Evolutionary conservation across 2,797 vertebrate genomes (phyloP), one percentile per base, ranked within the genome.

Genomic region (Petrocephalus sullivani): DNA sequence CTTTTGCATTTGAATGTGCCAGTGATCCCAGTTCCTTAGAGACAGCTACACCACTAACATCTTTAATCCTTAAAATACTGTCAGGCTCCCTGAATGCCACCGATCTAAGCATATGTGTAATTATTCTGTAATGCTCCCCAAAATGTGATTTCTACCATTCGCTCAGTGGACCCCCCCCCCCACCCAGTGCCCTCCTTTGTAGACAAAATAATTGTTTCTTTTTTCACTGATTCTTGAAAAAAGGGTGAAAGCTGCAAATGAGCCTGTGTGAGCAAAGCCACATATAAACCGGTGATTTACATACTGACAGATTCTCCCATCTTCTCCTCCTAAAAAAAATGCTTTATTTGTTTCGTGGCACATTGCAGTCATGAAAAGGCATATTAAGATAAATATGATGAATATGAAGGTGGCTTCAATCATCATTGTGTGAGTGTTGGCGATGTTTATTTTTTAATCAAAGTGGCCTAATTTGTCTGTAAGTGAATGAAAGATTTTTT

Each of bases 21-120:
- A 94, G 95, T 95, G 95, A 96, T 95, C 95, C 94, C 91, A 93
- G 94, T 95, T 96, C 96, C 96, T 96, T 96, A 95, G 96, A 95
- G 95, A 97, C 96, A 92, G 95, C 95, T 93, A 94, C 94, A 94
- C 95, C 96, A 93, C 96, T 95, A 96, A 97, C 96, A 97, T 96
- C 96, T 96, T 96, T 98, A 99, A 99, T 98, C 97, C 97, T 95
- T 95, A 95, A 96, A 97, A 97, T 97, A 96, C 97, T 96, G 96
- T 96, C 94, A 92, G 95, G 95, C 95, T 91, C 91, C 93, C 94
- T 95, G 95, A 94, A 95, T 92, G 95, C 94, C 94, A 89, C 90
- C 93, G 96, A 97, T 97, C 97, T 95, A 94, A 95, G 96, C 97
- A 97, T 97, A 97, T 97, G 97, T 97, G 96, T 96, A 95, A 96